Base-by-base conservation (phyloP, 2,113 vertebrate species). In the Ia io region DNA sequence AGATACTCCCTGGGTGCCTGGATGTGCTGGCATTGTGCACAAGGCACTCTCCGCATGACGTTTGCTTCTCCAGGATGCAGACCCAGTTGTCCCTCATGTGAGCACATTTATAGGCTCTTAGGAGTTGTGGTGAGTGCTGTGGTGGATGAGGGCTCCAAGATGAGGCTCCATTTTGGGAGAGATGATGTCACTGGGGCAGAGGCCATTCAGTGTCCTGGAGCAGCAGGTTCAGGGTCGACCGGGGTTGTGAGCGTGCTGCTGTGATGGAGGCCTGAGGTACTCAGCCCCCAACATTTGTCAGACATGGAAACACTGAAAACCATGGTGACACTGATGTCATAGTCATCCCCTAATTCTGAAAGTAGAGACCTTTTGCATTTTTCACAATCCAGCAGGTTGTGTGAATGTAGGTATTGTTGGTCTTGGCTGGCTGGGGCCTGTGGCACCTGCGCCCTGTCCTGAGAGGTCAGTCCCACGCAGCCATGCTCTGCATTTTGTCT, bases 1-100 rank as follows among this genome's bases (percentile, higher is more conserved):
- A 44, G 3, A 0, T n/a, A 1, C 9, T 20, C 25, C 6, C 18
- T 5, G 8, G 42, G 12, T 44, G 9, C 28, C 78, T 10, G 0
- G 11, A 4, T 20, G 37, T 70, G 1, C 9, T 1, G 1, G 12
- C 30, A 3, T 77, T 23, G 9, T 61, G 69, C 18, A 22, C 51
- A 17, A 9, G 51, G 25, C 40, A 49, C 16, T 6, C 16, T 85
- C 9, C 3, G 1, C 5, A 3, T 32, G 74, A 32, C 13, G 1
- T 30, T 82, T 83, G 37, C 79, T 44, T 63, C 79, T 44, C 10
- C 56, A 44, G 17, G 44, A 16, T 44, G 37, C 32, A 44, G 79
- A 83, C 79, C 28, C 25, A 30, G 22, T 32, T 16, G n/a, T 12
- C 23, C 51, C 17, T 1, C 16, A 5, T 13, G 78, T n/a, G 44